These are phyloP conservation scores for Lates japonicus DNA, from an alignment of 2,797 vertebrate species.

Conservation along the genomic window DNA sequence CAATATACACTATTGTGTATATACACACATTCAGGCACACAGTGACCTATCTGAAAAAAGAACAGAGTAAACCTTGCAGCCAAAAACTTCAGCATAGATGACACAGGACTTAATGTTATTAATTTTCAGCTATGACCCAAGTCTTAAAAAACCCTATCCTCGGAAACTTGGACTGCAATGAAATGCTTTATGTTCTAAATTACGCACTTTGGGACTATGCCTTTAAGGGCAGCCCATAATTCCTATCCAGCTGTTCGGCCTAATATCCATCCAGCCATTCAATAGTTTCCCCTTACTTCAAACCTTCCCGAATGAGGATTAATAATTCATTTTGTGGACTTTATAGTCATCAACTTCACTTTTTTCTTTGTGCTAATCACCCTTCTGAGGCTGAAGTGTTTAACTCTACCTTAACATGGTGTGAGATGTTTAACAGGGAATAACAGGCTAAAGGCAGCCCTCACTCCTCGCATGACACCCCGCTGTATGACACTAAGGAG, in stretches of 20 bases:
- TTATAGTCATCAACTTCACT: slow-evolving; percentile 51
- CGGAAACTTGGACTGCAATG: slow-evolving; percentile 66
- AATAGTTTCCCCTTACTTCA: slow-evolving; percentile 59
- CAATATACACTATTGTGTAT: slow-evolving; percentile 17
- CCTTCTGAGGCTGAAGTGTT: slow-evolving; percentile 63
- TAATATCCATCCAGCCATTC: slow-evolving; percentile 66
- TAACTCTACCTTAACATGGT: slow-evolving; percentile 62
- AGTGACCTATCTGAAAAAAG: slow-evolving; percentile 19
- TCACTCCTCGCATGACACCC: slow-evolving; percentile 78
- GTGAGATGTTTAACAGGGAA: slow-evolving; percentile 73
- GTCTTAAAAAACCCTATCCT: slow-evolving; percentile 38
- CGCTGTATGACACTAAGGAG: slow-evolving; percentile 73
- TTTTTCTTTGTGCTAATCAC: slow-evolving; percentile 69
- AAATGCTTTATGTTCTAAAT: slow-evolving; percentile 76
- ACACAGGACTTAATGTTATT: slow-evolving; percentile 53
- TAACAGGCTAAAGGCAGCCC: slow-evolving; percentile 74
- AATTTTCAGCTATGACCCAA: slow-evolving; percentile 49
- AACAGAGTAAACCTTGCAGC: slow-evolving; percentile 27
- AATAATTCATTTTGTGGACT: slow-evolving; percentile 73
- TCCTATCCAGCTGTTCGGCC: slow-evolving; percentile 75
- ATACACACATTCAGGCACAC: slow-evolving; percentile 11
- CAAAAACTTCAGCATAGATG: slow-evolving; percentile 39
- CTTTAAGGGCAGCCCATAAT: slow-evolving; percentile 72
- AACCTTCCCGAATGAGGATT: slow-evolving; percentile 65
- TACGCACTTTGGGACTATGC: slow-evolving; percentile 71